phyloP scores from a whole-genome alignment of 2,113 vertebrate species.

The Synchiropus splendidus region DNA sequence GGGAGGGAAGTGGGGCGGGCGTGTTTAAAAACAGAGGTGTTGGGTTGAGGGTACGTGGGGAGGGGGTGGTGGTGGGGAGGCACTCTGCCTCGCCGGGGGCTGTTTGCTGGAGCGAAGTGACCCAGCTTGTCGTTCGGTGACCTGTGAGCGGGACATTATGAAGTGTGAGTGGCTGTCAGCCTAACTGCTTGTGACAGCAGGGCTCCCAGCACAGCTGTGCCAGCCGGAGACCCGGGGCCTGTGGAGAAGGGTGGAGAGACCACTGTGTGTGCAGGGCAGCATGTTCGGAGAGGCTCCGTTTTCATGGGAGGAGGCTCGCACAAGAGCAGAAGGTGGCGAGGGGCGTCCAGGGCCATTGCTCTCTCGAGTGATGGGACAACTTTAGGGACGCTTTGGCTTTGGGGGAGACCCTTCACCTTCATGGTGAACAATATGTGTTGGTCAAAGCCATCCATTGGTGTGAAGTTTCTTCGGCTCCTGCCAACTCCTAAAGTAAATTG shows the following conservation, averaged over 20 bases:
- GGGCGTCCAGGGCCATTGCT: slow-evolving; percentile 10
- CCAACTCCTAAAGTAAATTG: no score
- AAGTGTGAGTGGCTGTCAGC: slow-evolving; percentile 97
- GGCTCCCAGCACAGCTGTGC: slow-evolving; percentile 93
- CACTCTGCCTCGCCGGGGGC: slow-evolving; percentile 64
- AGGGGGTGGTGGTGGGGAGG: slow-evolving; percentile 23
- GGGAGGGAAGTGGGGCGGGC: slow-evolving; percentile 9
- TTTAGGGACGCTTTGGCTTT: slow-evolving; percentile 14
- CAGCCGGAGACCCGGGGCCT: slow-evolving; percentile 59
- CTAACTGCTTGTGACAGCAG: slow-evolving; percentile 93
- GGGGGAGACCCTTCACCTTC: slow-evolving; percentile 3
- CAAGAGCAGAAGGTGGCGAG: slow-evolving; percentile 15
- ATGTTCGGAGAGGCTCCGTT: slow-evolving; percentile 16
- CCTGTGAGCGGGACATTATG: slow-evolving; percentile 99
- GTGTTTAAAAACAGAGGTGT: slow-evolving; percentile 22
- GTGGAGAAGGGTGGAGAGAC: slow-evolving; percentile 18
- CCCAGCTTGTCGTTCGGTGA: slow-evolving; percentile 97
- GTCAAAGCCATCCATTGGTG: no score
- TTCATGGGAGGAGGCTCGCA: slow-evolving; percentile 8
- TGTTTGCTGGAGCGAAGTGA: slow-evolving; percentile 80
- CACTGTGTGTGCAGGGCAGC: slow-evolving; percentile 15
- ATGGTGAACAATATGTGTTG: no score
- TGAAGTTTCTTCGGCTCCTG: no score
- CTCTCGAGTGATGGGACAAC: slow-evolving; percentile 21
- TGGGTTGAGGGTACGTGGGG: slow-evolving; percentile 8